Conservation (phyloP, 1,140 invertebrate species). For the Rhagoletis zephyria region DNA sequence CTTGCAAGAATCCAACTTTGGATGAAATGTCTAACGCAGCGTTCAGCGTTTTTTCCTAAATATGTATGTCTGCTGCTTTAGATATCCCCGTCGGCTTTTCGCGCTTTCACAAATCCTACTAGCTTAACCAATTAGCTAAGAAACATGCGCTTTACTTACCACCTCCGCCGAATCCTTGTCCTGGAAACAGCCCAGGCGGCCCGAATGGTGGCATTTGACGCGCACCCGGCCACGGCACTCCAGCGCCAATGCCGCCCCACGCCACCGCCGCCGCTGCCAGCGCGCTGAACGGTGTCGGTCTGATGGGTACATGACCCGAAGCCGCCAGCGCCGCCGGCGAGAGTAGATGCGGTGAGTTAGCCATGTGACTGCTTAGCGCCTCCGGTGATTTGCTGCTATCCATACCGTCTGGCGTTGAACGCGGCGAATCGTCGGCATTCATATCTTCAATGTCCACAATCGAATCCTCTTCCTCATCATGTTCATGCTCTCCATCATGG, state of each 20-base stretch:
- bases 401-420: constrained; percentile 70
- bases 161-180: constrained; percentile 70
- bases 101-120: neutral
- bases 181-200: constrained; percentile 71
- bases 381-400: constrained; percentile 70
- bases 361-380: constrained; percentile 70
- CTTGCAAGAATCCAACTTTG: too few species aligned
- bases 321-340: constrained; percentile 70
- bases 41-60: too few species aligned
- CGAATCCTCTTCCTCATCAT: constrained; percentile 78
- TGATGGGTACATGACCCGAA: constrained; percentile 76
- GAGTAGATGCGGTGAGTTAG: constrained; percentile 65
- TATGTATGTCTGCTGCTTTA: too few species aligned
- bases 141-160: constrained; percentile 63
- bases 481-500: constrained; percentile 75
- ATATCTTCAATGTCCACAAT: constrained; percentile 81
- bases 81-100: neutral
- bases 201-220: constrained; percentile 74
- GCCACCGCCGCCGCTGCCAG: constrained; percentile 79
- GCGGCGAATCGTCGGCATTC: constrained; percentile 74
- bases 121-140: neutral
- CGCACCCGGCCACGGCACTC: constrained; percentile 77
- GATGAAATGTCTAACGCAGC: too few species aligned
- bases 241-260: constrained; percentile 78
- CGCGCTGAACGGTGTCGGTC: constrained; percentile 80